Evolutionary conservation across 2,888 invertebrate genomes (phyloP), one percentile per base, ranked within the genome.

Genomic region (Rhingia campestris): DNA sequence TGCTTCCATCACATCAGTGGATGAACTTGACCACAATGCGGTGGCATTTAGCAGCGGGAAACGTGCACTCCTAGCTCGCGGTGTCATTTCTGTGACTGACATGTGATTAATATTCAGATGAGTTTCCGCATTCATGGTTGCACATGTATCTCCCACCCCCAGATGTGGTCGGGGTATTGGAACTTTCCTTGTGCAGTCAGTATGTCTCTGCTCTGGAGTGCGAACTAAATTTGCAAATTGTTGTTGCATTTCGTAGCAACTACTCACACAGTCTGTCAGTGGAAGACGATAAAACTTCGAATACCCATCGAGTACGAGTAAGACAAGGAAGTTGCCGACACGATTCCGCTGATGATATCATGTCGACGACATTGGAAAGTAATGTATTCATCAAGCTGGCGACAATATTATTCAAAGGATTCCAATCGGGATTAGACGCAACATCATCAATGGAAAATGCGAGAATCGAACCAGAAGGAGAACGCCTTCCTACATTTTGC

Each of bases 321-420:
- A 47, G 10, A 32, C 4, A 4, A 12, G n/a, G 45, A 6, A 12
- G 47, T 7, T 45, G 59, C 37, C 51, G 61, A 47, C 61, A 59
- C 3, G 37, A 33, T 69, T 70, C 54, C 41, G 30, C n/a, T 63
- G 82, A 73, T 82, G 82, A 73, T 67, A 69, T 79, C 82, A 82
- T 82, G 70, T 81, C 43, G 67, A 43, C 67, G 70, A 45, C 53
- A 73, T 79, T 63, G 73, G 63, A 69, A 73, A 72, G 79, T 82
- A 82, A 79, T 79, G 63, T 74, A 82, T 79, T 82, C 82, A 79
- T 67, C 73, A 73, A 58, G 79, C 67, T 82, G 82, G 79, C 77
- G 82, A 82, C 79, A 69, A 73, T 82, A 79, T 22, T 22, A 22
- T 79, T 81, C 77, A 81, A 77, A 77, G 81, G 76, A 82, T 73